Base-by-base conservation (phyloP, 2,888 invertebrate species). In the Unio delphinus region DNA sequence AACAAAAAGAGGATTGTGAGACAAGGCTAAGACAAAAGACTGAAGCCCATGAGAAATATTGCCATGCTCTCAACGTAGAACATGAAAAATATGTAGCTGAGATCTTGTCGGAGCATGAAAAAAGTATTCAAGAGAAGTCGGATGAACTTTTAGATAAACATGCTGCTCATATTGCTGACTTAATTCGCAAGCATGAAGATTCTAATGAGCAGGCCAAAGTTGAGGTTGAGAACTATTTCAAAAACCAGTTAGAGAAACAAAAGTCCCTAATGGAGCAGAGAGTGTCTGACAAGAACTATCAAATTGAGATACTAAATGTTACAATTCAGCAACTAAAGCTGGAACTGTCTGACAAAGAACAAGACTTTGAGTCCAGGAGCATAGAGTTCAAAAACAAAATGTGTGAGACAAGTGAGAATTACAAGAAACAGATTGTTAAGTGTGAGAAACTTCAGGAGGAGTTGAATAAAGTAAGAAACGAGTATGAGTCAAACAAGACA, bases 51-150 rank as follows among this genome's bases (percentile, higher is more conserved):
- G 62, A 66, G 26, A 61, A 74, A 58, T 70, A 73, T 57, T 17
- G 79, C 26, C 67, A 73, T 8, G 70, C 78, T 26, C 65, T 74
- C 58, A 76, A 68, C 8, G 65, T 55, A 11, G 75, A 75, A 20
- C 91, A 92, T 82, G 91, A 92, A 68, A 55, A 67, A 59, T 77
- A 77, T 59, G 77, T 77, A 79, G 91, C 92, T 93, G 74, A 72
- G 61, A 65, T 79, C n/a, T 64, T 78, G 11, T 69, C 94, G 94
- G 86, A 95, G 94, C 90, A 94, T 94, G 68, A 90, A 58, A 67
- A 74, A 61, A 77, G 70, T 65, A 64, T 77, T 58, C 75, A 81
- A 55, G 77, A 82, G 65, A 79, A 84, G 61, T 64, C 86, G 8
- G 80, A 81, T 62, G 68, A 70, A 7, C 57, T 82, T 30, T 73